These are phyloP conservation scores for Rhinichthys osculus DNA, from an alignment of 2,797 vertebrate species.

Conservation along the genomic window DNA sequence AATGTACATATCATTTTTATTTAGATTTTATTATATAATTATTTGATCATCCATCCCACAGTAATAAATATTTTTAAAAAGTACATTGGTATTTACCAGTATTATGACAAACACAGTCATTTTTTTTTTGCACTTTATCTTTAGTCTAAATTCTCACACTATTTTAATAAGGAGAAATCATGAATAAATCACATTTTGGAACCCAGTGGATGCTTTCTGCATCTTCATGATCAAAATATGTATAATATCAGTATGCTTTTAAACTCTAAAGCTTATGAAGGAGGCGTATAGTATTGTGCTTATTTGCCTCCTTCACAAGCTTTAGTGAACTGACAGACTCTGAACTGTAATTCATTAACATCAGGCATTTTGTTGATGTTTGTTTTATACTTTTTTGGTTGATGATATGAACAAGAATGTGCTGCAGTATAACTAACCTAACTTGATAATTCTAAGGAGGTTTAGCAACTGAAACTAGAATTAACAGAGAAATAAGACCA, in stretches of 20 bases:
- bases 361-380: neutral
- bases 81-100: neutral
- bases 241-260: neutral
- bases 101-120: neutral
- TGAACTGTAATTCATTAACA: conserved; percentile 27
- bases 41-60: neutral
- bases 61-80: neutral
- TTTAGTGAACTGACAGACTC: neutral
- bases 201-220: too few species aligned
- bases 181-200: neutral
- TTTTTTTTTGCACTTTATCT: neutral
- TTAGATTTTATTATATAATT: neutral
- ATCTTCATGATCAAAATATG: neutral
- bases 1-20: neutral
- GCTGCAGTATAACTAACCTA: neutral
- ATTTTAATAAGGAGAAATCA: neutral
- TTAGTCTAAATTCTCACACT: neutral
- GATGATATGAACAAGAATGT: neutral
- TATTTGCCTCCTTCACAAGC: neutral
- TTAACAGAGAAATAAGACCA: neutral
- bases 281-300: neutral
- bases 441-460: neutral
- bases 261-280: neutral
- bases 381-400: neutral
- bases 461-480: neutral